Evolutionary conservation across 1,140 invertebrate species (phyloP).

Genomic region (Trichomalopsis sarcophagae): DNA sequence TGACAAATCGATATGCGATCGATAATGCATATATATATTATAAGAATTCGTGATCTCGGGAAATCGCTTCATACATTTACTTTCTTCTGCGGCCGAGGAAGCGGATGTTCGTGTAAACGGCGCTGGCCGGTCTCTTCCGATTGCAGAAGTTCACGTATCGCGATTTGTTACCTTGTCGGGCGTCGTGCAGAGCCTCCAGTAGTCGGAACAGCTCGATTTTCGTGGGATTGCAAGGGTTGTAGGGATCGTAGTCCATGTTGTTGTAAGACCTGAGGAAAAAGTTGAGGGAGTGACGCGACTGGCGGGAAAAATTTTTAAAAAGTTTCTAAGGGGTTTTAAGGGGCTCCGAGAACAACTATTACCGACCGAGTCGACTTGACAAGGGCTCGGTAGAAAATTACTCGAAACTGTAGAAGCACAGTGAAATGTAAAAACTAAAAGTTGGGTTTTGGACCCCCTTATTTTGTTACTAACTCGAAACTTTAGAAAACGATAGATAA

Average conservation of each 20-base stretch:
- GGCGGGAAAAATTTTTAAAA: too few species aligned
- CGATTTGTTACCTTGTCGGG: constrained; percentile 74
- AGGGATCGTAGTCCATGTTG: constrained; percentile 75
- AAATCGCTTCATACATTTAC: constrained; percentile 15
- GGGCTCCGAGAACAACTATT: neutral
- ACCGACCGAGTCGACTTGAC: too few species aligned
- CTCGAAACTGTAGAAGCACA: too few species aligned
- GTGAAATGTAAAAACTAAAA: too few species aligned
- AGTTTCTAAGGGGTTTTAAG: neutral
- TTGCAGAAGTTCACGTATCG: constrained; percentile 79
- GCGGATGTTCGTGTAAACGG: constrained; percentile 79
- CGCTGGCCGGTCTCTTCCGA: constrained; percentile 76
- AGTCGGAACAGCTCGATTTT: constrained; percentile 78
- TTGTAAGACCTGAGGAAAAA: constrained; percentile 54
- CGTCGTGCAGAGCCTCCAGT: constrained; percentile 77
- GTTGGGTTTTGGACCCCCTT: too few species aligned
- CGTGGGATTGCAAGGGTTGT: constrained; percentile 76
- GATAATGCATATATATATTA: neutral
- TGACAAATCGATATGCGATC: neutral
- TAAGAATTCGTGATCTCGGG: neutral
- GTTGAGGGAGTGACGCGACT: constrained; percentile 6
- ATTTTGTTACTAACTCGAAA: too few species aligned
- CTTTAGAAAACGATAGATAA: too few species aligned
- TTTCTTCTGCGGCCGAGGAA: constrained; percentile 72
- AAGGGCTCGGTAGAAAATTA: too few species aligned